Percentiles rank a stretch among this genome's conserved stretches.
Conservation (phyloP, 2,888 invertebrate species). For the Acanthosepion pharaonis region DNA sequence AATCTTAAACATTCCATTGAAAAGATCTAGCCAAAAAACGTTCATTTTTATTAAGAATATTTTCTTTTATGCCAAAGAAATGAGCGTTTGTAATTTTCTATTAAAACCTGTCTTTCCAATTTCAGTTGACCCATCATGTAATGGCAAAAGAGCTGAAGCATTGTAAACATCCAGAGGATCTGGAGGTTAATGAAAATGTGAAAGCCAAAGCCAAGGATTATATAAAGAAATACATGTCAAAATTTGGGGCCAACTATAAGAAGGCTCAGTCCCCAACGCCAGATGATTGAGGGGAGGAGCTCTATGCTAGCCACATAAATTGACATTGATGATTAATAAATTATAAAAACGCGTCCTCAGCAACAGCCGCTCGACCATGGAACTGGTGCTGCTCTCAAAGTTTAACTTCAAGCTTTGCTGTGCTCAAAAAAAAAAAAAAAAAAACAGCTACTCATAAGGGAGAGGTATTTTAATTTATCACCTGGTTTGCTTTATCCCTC, state of each 20-base stretch:
- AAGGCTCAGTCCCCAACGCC: slow-evolving; percentile 54
- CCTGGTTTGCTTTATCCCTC: slow-evolving; percentile 36
- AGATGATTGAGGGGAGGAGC: slow-evolving; percentile 25
- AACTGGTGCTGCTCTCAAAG: slow-evolving; percentile 39
- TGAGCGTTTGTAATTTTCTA: background rate
- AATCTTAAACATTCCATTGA: too few species aligned
- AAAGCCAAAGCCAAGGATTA: slow-evolving; percentile 95
- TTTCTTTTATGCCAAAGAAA: background rate
- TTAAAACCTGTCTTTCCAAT: slow-evolving; percentile 55
- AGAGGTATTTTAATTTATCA: slow-evolving; percentile 41
- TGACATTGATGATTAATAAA: background rate
- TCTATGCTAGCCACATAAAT: background rate
- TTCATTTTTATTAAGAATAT: background rate
- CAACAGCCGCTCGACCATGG: background rate
- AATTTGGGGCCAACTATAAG: slow-evolving; percentile 87
- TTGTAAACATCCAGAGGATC: slow-evolving; percentile 87
- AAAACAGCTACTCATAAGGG: background rate
- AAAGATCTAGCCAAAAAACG: too few species aligned
- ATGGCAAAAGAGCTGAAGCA: slow-evolving; percentile 95
- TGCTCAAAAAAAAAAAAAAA: background rate
- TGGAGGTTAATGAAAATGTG: slow-evolving; percentile 91
- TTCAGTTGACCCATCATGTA: slow-evolving; percentile 93
- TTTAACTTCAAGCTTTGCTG: slow-evolving; percentile 39
- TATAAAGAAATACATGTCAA: slow-evolving; percentile 95
- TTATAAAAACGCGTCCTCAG: slow-evolving; percentile 33